Base-by-base conservation (phyloP, 1,140 invertebrate species). In the Zaprionus vittiger region DNA sequence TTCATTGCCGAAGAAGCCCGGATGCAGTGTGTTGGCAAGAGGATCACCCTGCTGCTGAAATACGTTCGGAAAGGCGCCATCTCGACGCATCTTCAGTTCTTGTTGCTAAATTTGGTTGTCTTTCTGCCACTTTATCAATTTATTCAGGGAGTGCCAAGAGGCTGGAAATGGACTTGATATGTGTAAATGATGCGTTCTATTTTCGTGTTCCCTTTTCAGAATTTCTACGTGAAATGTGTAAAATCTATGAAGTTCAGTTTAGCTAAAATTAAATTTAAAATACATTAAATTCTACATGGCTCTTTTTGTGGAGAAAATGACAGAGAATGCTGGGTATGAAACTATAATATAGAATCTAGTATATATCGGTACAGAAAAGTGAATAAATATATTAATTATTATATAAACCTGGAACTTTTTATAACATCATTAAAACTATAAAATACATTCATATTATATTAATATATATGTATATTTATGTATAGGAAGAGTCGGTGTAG, bases 1-100 rank as follows among this genome's bases (percentile, higher is more conserved):
- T 1, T 44, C 57, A 7, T 80, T 66, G 12, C 37, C 67, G 0
- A 31, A 24, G 17, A 65, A 14, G 4, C 41, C 52, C 1, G 37
- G 61, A 52, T 70, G 52, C 20, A 68, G 31, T 2, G 57, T 15
- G 17, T 17, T 47, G 4, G 31, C 14, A 20, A n/a, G 22, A 12
- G 60, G 17, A 7, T 22, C 28, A 14, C 31, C 26, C 6, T 9
- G 17, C 4, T 49, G 69, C 62, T 14, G 41, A 6, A 6, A 7
- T 47, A 47, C n/a, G 41, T 17, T 41, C 0, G 17, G 17, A 2
- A 17, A 44, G 0, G 28, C 2, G 6, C 9, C 17, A 56, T 34
- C 26, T 34, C n/a, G 15, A 31, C 22, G 47, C 61, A 63, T 63
- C 9, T 4, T 62, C 5, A 41, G 14, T 34, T 6, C 20, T 24